Base-by-base conservation (phyloP, 2,888 invertebrate species). In the Cataglyphis altisquamis region DNA sequence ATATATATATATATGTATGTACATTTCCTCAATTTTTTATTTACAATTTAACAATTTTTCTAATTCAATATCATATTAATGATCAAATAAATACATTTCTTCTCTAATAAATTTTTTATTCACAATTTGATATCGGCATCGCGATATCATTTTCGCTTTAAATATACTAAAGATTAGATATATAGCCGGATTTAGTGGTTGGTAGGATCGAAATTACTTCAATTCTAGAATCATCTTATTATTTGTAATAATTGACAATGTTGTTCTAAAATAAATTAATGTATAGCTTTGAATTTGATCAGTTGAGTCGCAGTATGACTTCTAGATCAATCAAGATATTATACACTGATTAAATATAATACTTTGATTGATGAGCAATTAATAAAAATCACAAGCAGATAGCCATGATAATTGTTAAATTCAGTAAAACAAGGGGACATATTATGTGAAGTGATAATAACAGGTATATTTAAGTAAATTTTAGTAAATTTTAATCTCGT, bases 201-300 rank as follows among this genome's bases (percentile, higher is more conserved):
- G 90, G 89, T 90, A 90, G 89, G 87, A 90, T 91, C 86, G 85
- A 85, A 86, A 85, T 88, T 90, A 90, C 84, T 78, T 86, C 87
- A 83, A 80, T 83, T 87, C 90, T 90, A 63, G 57, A 84, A 85
- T 84, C 85, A 89, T 87, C 88, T 90, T 88, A 90, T 90, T 90
- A 90, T 80, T 91, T 88, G 87, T 93, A 92, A 92, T 93, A 93
- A 93, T 93, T 93, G 93, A 93, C 93, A 85, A 90, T 85, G 91
- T 90, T 92, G 90, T 91, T 92, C 90, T 91, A 91, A 90, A 85
- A 86, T 88, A 88, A 89, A 83, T 90, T 88, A 85, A 88, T 83
- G 84, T 87, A 87, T 88, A 88, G 68, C 83, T 85, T 81, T 70
- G 52, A 84, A 87, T 88, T 83, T 52, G 83, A 85, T 29, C 85